Conservation (phyloP, 2,797 vertebrate genomes). For the Clarias pachynema region DNA sequence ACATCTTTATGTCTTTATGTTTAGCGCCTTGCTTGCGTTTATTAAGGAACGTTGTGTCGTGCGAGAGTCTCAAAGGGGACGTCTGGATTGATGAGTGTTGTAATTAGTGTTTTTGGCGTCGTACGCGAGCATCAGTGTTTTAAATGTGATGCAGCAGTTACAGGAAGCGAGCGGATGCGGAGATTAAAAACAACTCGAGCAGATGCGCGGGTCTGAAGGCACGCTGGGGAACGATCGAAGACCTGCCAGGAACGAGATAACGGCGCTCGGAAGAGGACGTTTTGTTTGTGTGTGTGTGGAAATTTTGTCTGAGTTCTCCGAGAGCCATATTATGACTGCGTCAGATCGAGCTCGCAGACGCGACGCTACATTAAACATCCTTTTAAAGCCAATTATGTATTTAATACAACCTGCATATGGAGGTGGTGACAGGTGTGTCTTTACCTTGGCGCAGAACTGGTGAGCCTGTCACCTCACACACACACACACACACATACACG, state of each 20-base stretch:
- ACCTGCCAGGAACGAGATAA: slow-evolving; percentile 12
- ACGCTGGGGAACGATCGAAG: background rate
- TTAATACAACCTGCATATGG: slow-evolving; percentile 15
- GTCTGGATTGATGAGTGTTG: background rate
- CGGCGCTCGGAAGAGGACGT: background rate
- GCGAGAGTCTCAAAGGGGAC: background rate
- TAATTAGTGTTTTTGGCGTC: background rate
- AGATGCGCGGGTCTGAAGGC: slow-evolving; percentile 1
- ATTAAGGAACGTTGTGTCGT: background rate
- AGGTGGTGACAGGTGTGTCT: slow-evolving; percentile 40
- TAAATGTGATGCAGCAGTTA: background rate
- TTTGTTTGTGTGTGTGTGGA: background rate
- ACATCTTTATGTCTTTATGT: background rate
- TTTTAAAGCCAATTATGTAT: background rate
- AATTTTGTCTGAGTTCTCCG: background rate
- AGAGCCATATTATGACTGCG: background rate
- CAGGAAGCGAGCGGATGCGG: background rate
- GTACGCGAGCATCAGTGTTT: background rate
- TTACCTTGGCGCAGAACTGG: slow-evolving; percentile 35
- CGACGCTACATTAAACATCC: slow-evolving; percentile 19
- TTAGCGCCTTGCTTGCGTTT: background rate
- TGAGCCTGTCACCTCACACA: slow-evolving; percentile 4
- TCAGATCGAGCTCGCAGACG: background rate
- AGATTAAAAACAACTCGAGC: background rate
- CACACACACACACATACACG: slow-evolving; percentile 15